Conservation (phyloP, 2,113 vertebrate genomes). For the Crotalus tigris region DNA sequence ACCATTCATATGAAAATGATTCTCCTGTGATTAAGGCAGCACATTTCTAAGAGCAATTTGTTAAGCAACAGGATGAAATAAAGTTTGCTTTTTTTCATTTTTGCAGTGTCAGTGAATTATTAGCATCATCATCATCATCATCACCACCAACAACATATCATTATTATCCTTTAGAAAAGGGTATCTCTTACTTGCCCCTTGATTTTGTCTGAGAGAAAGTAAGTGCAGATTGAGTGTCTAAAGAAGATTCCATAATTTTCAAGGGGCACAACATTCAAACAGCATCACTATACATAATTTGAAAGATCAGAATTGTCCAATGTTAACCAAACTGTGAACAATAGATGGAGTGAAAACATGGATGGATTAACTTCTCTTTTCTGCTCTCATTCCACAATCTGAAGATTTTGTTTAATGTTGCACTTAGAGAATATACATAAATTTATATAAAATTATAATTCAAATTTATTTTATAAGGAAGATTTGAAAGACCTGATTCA, state of each 20-base stretch:
- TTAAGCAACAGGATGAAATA: background rate
- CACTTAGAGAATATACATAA: background rate
- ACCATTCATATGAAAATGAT: conserved; percentile 56
- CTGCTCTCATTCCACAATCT: background rate
- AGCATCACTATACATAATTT: background rate
- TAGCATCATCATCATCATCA: background rate
- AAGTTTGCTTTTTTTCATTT: background rate
- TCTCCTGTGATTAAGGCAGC: conserved; percentile 35
- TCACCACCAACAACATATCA: background rate
- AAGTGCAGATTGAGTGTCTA: background rate
- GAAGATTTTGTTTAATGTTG: background rate
- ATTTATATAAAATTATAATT: background rate
- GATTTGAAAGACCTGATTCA: background rate
- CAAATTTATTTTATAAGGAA: background rate
- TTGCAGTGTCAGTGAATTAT: background rate
- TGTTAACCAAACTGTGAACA: background rate
- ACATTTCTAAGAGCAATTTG: conserved; percentile 22
- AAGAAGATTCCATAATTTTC: background rate
- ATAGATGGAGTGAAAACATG: background rate
- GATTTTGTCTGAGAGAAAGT: background rate
- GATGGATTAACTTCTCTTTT: background rate
- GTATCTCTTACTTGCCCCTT: background rate
- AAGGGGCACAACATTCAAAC: background rate
- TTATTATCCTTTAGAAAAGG: background rate
- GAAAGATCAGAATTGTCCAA: background rate